Conservation (phyloP, 2,113 vertebrate genomes). For the Typhlomys cinereus region DNA sequence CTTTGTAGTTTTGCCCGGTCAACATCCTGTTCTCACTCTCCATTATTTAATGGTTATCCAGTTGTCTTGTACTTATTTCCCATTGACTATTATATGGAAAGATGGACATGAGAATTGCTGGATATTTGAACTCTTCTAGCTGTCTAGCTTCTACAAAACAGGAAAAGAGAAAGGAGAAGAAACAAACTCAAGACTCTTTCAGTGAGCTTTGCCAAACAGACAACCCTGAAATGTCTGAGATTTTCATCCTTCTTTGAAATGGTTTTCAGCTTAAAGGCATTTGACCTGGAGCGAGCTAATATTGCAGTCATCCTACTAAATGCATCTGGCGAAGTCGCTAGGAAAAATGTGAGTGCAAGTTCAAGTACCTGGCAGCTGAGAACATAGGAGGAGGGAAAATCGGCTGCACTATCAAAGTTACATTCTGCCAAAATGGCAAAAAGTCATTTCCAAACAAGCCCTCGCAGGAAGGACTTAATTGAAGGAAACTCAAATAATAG, state of each 20-base stretch:
- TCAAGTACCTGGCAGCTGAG: slow-evolving; percentile 48
- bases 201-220: slow-evolving; percentile 57
- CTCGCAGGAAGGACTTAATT: slow-evolving; percentile 72
- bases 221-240: slow-evolving; percentile 64
- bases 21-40: neutral
- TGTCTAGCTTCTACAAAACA: neutral
- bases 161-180: neutral
- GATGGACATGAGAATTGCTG: neutral
- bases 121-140: slow-evolving; percentile 4
- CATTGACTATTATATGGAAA: neutral
- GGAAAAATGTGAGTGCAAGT: slow-evolving; percentile 65
- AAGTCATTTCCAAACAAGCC: slow-evolving; percentile 72
- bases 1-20: neutral
- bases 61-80: neutral
- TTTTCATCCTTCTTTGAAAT: slow-evolving; percentile 73
- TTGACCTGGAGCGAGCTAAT: slow-evolving; percentile 72
- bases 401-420: slow-evolving; percentile 49
- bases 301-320: slow-evolving; percentile 70
- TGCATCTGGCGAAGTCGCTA: slow-evolving; percentile 63
- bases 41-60: neutral
- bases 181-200: slow-evolving; percentile 9
- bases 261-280: slow-evolving; percentile 71
- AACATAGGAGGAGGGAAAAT: slow-evolving; percentile 31
- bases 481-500: slow-evolving; percentile 59
- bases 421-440: slow-evolving; percentile 68